Evolutionary conservation across 2,113 vertebrate species (phyloP).

Genomic region (Cyanocitta stelleri): DNA sequence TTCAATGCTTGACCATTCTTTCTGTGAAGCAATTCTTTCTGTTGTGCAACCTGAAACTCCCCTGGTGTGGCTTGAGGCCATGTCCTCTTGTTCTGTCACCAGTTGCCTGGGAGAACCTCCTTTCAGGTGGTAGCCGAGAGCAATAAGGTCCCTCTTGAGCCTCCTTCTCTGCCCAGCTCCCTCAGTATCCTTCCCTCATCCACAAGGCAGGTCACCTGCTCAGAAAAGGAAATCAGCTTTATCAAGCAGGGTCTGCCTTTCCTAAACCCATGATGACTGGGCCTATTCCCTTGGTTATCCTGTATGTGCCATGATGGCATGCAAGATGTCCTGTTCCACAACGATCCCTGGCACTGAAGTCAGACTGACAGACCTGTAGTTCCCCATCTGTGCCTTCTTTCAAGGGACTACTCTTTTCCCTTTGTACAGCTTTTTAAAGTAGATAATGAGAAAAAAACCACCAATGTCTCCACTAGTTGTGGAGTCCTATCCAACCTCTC

Average conservation of each 20-base stretch:
- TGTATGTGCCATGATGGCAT: neutral
- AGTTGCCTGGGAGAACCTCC: neutral
- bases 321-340: neutral
- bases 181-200: neutral
- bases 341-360: neutral
- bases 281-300: neutral
- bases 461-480: neutral
- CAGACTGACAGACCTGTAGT: neutral
- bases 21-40: neutral
- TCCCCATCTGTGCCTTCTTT: neutral
- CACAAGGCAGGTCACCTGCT: neutral
- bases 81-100: neutral
- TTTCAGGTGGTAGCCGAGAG: neutral
- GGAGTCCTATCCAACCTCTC: neutral
- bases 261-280: neutral
- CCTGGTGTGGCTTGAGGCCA: too few relatives aligned
- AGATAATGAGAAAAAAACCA: neutral
- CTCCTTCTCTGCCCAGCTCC: neutral
- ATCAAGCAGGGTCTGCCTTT: neutral
- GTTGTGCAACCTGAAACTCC: neutral
- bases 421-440: neutral
- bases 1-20: neutral
- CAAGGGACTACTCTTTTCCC: fast-evolving
- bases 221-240: neutral
- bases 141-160: too few relatives aligned